Evolutionary conservation across 2,888 invertebrate genomes (phyloP).

Genomic region (Perizoma flavofasciatum): DNA sequence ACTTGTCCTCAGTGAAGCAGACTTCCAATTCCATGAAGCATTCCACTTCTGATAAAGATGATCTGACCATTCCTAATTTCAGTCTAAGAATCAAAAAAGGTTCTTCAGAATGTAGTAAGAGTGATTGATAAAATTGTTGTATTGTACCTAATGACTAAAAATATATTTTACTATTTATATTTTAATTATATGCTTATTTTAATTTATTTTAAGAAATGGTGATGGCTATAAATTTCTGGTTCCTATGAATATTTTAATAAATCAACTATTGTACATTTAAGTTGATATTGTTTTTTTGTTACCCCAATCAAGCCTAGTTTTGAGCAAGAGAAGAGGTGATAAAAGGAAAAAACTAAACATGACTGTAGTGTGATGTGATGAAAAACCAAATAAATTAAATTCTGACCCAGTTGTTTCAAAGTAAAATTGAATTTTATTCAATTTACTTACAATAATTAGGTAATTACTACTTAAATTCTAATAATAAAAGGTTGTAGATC

Average conservation of each 20-base stretch:
- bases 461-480: no score
- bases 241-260: constrained; percentile 37
- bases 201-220: constrained; percentile 32
- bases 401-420: not conserved
- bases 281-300: no score
- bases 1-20: constrained; percentile 82
- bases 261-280: constrained; percentile 16
- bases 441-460: constrained; percentile 3
- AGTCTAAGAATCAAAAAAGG: constrained; percentile 70
- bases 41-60: constrained; percentile 78
- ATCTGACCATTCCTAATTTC: constrained; percentile 76
- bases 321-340: no score
- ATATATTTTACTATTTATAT: constrained; percentile 40
- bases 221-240: constrained; percentile 32
- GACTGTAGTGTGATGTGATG: no score
- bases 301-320: no score
- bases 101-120: constrained; percentile 67
- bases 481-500: not conserved
- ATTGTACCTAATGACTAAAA: constrained; percentile 29
- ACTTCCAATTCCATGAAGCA: constrained; percentile 72
- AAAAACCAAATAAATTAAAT: no score
- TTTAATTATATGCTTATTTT: constrained; percentile 30
- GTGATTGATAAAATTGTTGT: constrained; percentile 55
- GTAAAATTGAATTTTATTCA: constrained; percentile 36
- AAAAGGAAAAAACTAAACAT: no score